These are phyloP conservation scores for Deilephila elpenor DNA, from an alignment of 2,888 invertebrate species.

Conservation along the genomic window DNA sequence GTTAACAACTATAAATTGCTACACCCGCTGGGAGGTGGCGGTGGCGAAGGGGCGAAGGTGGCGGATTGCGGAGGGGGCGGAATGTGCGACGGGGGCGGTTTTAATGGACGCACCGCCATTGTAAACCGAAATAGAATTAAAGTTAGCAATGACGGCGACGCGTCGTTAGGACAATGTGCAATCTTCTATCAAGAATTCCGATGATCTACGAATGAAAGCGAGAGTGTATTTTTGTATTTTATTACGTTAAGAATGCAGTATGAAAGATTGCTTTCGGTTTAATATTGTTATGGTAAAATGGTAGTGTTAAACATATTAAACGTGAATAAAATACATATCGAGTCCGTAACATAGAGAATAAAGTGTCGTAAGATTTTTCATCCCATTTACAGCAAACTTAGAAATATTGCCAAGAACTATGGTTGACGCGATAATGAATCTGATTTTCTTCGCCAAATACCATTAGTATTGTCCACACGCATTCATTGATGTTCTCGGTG, in stretches of 20 bases:
- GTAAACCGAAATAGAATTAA: conserved; percentile 23
- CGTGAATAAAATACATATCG: no score
- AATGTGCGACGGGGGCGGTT: neutral
- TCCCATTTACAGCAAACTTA: no score
- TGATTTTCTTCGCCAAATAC: no score
- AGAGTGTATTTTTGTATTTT: neutral
- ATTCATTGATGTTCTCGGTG: no score
- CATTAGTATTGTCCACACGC: no score
- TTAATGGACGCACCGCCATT: conserved; percentile 10
- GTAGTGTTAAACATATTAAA: no score
- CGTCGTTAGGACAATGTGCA: neutral
- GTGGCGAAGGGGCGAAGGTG: conserved; percentile 1
- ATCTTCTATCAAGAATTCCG: neutral
- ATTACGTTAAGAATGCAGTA: neutral
- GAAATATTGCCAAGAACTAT: no score
- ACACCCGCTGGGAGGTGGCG: conserved; percentile 54
- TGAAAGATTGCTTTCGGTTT: no score
- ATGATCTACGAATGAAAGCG: neutral
- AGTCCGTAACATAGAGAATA: no score
- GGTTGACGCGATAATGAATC: no score
- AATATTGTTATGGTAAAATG: no score
- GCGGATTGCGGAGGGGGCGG: neutral
- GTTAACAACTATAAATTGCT: conserved; percentile 60
- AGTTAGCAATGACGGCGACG: neutral
- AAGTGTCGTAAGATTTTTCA: no score